phyloP scores from a whole-genome alignment of 2,888 invertebrate species.

The Dynastes grantii region DNA sequence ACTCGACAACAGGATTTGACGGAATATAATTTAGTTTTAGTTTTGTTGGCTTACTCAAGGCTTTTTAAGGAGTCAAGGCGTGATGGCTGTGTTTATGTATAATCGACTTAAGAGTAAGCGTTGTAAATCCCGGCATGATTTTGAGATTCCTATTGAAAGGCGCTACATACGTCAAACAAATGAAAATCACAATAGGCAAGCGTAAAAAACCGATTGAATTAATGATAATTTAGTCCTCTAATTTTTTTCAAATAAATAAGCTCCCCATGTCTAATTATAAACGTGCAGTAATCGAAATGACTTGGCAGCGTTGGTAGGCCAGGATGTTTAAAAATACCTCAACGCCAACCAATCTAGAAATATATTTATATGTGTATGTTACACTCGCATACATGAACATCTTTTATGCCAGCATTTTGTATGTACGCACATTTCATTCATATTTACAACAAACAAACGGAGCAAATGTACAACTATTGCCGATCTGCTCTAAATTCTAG shows the following conservation, averaged over 20 bases:
- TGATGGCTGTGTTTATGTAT: neutral
- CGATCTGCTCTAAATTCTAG: neutral
- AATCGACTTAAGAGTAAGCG: neutral
- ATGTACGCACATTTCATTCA: slow-evolving; percentile 47
- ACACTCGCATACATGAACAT: slow-evolving; percentile 19
- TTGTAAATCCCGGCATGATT: no score
- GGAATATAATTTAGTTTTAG: slow-evolving; percentile 7
- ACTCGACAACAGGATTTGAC: neutral
- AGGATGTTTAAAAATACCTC: slow-evolving; percentile 49
- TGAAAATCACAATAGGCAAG: neutral
- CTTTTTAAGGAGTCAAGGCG: slow-evolving; percentile 33
- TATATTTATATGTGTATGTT: slow-evolving; percentile 33
- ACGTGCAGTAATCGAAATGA: slow-evolving; percentile 50
- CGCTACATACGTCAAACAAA: neutral
- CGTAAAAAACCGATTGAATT: neutral
- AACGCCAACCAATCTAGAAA: slow-evolving; percentile 46
- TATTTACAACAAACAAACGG: slow-evolving; percentile 31
- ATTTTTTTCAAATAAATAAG: slow-evolving; percentile 31
- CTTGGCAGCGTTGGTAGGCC: slow-evolving; percentile 49
- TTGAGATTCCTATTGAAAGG: no score
- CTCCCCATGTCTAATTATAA: slow-evolving; percentile 49
- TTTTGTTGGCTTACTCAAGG: slow-evolving; percentile 16
- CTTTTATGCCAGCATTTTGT: slow-evolving; percentile 29
- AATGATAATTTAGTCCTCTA: neutral
- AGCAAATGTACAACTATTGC: slow-evolving; percentile 15